A percentile compares a stretch with the other conserved stretches of the same genome.
Evolutionary conservation across 2,888 invertebrate genomes (phyloP).

Genomic region (Eulithis prunata): DNA sequence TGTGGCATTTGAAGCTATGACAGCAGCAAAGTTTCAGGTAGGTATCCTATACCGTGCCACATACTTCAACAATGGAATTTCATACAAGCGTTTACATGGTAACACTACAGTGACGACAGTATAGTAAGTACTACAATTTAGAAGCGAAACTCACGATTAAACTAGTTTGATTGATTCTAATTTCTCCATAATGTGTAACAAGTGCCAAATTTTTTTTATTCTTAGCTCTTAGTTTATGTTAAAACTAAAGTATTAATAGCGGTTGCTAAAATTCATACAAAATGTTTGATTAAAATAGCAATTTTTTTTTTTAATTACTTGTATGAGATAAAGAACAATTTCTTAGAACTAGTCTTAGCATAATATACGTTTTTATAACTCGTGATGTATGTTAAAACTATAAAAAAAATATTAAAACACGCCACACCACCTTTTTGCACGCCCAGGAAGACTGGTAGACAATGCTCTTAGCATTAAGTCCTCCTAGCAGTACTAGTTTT

Average conservation of each 20-base stretch:
- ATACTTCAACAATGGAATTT: slow-evolving; percentile 18
- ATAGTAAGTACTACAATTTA: neutral
- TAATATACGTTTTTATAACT: slow-evolving; percentile 8
- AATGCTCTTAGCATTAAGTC: no score
- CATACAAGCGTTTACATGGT: slow-evolving; percentile 2
- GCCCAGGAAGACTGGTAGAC: no score
- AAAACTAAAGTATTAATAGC: slow-evolving; percentile 16
- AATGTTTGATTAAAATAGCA: slow-evolving; percentile 27
- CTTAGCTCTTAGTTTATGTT: no score
- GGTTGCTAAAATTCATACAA: slow-evolving; percentile 25
- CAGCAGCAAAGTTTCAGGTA: slow-evolving; percentile 9
- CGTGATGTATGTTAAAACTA: slow-evolving; percentile 14
- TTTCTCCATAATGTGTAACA: no score
- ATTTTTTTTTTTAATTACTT: slow-evolving; percentile 25
- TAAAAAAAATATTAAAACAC: no score
- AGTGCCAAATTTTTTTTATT: no score
- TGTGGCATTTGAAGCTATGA: neutral
- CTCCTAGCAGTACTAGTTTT: no score
- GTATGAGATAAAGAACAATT: slow-evolving; percentile 23
- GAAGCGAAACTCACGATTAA: slow-evolving; percentile 8
- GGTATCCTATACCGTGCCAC: neutral
- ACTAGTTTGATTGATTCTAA: no score
- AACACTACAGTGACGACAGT: neutral
- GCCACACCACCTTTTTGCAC: no score
- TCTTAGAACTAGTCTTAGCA: slow-evolving; percentile 13